phyloP scores from a whole-genome alignment of 2,113 vertebrate genomes.

The Mesocricetus auratus region DNA sequence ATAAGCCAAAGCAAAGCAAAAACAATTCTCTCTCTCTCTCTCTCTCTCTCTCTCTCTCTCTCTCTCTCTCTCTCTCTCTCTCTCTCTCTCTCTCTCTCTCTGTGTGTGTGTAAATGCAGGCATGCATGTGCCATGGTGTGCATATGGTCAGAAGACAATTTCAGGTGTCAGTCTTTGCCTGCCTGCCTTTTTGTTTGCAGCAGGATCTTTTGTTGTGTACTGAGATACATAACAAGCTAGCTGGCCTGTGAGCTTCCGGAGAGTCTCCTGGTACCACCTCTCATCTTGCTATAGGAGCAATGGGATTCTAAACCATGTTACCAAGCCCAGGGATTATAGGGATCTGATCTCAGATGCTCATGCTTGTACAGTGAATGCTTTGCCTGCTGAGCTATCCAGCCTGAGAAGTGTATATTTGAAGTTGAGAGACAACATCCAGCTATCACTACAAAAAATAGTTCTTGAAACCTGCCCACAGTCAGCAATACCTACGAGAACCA shows the following conservation, averaged over 20 bases:
- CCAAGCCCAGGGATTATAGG: background rate
- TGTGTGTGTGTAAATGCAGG: background rate
- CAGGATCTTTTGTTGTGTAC: background rate
- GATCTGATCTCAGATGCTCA: background rate
- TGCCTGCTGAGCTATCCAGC: background rate
- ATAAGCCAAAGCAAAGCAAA: background rate
- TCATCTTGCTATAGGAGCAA: background rate
- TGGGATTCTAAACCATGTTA: background rate
- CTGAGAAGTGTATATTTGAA: background rate
- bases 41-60: too few relatives aligned
- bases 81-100: too few relatives aligned
- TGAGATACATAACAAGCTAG: too few relatives aligned
- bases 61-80: too few relatives aligned
- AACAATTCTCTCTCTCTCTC: too few relatives aligned
- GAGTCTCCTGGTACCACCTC: background rate
- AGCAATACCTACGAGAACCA: background rate
- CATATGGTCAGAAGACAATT: background rate
- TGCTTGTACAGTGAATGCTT: background rate
- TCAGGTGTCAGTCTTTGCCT: background rate
- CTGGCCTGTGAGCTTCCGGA: background rate
- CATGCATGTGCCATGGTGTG: background rate
- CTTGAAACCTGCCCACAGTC: background rate
- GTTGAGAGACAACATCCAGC: background rate
- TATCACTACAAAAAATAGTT: background rate
- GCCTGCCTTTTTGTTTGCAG: background rate